Base-by-base conservation (phyloP, 2,113 vertebrate genomes). In the Lonchura striata region DNA sequence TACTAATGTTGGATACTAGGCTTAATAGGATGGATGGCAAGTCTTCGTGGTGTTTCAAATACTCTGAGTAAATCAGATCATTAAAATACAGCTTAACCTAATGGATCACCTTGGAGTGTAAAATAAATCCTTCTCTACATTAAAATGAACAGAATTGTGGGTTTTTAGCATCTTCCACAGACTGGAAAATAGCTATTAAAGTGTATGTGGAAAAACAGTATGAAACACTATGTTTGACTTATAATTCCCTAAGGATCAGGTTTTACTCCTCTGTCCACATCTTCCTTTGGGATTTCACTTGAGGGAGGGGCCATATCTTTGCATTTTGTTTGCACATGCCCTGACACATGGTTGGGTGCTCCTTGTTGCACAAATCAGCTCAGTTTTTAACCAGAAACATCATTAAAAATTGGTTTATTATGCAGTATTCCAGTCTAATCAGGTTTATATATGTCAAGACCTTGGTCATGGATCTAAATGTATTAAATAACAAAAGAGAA, bases 61-160 rank as follows among this genome's bases (percentile, higher is more conserved):
- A 54, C 54, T 80, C 52, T 76, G 63, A 71, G 56, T 93, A 88
- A 92, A 82, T 88, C 42, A 88, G 47, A 27, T 90, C 50, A 82
- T 87, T 95, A 92, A 88, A 94, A 90, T 85, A 54, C 30, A 93
- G 46, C 47, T 95, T 91, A 85, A 90, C 42, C 27, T 93, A 80
- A 82, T 85, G 52, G 68, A 59, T 87, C 23, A 69, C 35, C 10
- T 27, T 47, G 42, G 39, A 69, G 46, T 69, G 16, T 42, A 23
- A 60, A 64, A 80, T 31, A 71, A 37, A 37, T 17, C 49, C 47
- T 42, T 60, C 9, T 84, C 22, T 27, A 4, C 60, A 66, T 76
- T 76, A 31, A 85, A 83, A 85, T 63, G 21, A 91, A 83, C 6
- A 64, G 54, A 72, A 16, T 13, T 3, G 0, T 52, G 31, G 3